Conservation (phyloP, 2,797 vertebrate genomes). For the Ficedula albicollis region DNA sequence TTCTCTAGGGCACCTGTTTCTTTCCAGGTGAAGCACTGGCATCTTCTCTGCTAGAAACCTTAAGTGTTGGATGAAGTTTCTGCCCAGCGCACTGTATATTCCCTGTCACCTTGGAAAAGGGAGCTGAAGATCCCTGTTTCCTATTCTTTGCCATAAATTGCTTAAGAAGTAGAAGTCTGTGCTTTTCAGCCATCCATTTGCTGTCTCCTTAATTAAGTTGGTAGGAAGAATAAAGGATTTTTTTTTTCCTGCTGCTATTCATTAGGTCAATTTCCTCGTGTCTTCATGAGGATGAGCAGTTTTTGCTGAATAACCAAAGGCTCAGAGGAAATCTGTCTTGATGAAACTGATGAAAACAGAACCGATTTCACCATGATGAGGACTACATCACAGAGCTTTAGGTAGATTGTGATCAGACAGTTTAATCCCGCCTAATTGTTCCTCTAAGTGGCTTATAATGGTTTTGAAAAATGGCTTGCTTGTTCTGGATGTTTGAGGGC, state of each 20-base stretch:
- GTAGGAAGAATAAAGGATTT: background rate
- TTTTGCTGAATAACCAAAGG: background rate
- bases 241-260: background rate
- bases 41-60: background rate
- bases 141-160: background rate
- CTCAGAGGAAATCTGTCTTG: background rate
- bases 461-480: background rate
- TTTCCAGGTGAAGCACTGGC: background rate
- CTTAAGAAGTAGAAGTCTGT: background rate
- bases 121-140: background rate
- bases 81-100: background rate
- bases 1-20: background rate
- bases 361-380: background rate
- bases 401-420: background rate
- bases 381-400: background rate
- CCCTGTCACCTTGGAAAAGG: background rate
- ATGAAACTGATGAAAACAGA: background rate
- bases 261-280: background rate
- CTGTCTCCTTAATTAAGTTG: background rate
- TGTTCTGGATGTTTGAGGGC: background rate
- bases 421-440: background rate
- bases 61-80: background rate
- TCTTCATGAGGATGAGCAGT: background rate
- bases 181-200: background rate
- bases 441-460: background rate